Percentiles rank a stretch among this genome's conserved stretches.
Conservation (phyloP, 2,113 vertebrate genomes). For the Poecile atricapillus region DNA sequence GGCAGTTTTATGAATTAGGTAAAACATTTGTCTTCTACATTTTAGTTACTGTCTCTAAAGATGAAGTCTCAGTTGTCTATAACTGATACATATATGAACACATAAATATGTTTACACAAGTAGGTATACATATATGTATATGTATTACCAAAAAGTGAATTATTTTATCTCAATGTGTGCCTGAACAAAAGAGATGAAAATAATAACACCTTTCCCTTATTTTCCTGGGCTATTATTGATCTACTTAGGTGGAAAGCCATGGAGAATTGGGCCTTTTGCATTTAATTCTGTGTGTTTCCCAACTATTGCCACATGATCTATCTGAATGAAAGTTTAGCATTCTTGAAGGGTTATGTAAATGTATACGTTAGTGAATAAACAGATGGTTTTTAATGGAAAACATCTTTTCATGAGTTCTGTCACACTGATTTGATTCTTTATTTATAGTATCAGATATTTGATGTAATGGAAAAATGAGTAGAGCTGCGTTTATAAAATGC, state of each 20-base stretch:
- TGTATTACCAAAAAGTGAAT: not conserved
- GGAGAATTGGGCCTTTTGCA: not conserved
- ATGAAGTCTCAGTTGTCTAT: not conserved
- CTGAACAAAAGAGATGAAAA: not conserved
- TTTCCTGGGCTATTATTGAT: not conserved
- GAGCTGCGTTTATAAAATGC: not conserved
- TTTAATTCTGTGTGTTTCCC: not conserved
- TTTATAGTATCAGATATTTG: constrained; percentile 19
- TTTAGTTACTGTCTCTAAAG: not conserved
- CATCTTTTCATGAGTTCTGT: not conserved
- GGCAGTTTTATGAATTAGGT: not conserved
- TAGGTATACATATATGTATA: not conserved
- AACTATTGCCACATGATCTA: not conserved
- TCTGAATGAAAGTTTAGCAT: not conserved
- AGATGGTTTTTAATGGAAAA: constrained; percentile 17
- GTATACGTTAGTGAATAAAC: not conserved
- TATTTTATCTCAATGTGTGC: not conserved
- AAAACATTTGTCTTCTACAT: not conserved
- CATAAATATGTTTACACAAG: not conserved
- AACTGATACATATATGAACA: not conserved
- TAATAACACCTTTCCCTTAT: not conserved
- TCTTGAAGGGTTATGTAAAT: constrained; percentile 24
- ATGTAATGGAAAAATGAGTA: not conserved
- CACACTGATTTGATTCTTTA: constrained; percentile 10
- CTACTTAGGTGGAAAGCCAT: not conserved